Evolutionary conservation across 1,140 invertebrate species (phyloP).

Genomic region (Pseudomyrmex pallidus): DNA sequence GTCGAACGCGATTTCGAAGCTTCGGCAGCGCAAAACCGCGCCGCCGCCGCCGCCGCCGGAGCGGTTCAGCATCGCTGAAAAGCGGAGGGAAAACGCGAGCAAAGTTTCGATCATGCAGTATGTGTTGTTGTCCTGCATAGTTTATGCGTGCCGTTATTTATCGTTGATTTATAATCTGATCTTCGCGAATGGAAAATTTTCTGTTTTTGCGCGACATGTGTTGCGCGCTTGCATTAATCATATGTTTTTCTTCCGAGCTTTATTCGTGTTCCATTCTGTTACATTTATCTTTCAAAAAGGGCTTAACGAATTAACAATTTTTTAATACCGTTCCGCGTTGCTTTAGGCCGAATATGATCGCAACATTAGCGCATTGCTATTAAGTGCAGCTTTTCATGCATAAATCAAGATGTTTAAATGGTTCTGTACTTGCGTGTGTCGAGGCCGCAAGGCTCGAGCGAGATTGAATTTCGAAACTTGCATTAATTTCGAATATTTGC

Average conservation of each 20-base stretch:
- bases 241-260: background rate
- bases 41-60: background rate
- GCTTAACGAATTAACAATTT: conserved; percentile 16
- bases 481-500: background rate
- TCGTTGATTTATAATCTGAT: conserved; percentile 9
- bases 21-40: background rate
- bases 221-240: background rate
- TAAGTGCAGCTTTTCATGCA: background rate
- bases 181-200: conserved; percentile 17
- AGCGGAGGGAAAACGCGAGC: background rate
- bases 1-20: conserved; percentile 32
- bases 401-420: conserved; percentile 13
- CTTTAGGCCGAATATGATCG: background rate
- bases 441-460: background rate
- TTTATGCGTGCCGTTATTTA: background rate
- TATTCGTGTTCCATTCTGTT: background rate
- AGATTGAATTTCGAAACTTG: conserved; percentile 1
- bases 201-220: background rate
- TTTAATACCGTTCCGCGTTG: background rate
- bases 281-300: background rate
- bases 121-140: background rate
- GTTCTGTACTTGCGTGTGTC: background rate
- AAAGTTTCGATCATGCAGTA: conserved; percentile 2
- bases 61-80: background rate
- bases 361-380: background rate